Evolutionary conservation across 2,888 invertebrate genomes (phyloP), one percentile per base, ranked within the genome.

Genomic region (Callimorpha dominula): DNA sequence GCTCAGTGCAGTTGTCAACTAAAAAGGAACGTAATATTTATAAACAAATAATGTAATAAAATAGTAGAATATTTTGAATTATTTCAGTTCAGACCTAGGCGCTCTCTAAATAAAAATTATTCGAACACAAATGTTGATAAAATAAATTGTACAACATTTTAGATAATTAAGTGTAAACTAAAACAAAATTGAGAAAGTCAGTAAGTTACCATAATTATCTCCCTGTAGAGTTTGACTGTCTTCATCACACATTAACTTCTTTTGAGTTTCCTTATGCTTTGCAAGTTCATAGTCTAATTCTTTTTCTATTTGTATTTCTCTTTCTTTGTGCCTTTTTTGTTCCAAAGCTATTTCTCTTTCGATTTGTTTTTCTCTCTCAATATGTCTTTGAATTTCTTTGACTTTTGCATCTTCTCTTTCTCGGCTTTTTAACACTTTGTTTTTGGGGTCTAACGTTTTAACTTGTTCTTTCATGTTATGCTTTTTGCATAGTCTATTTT

Each of bases 181-280:
- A 31, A 31, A 31, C 31, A 2, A 31, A 31, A n/a, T n/a, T 52
- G 15, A 17, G 5, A 17, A 52, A 0, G 3, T 17, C 6, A n/a
- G 20, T 43, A 20, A 57, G 12, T 68, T 60, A 68, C 68, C 68
- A 65, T 9, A 50, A 40, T 31, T 40, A 15, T 67, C 12, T 31
- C 17, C 43, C 31, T 46, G 20, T 6, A 20, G 8, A 57, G 20
- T 60, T 64, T 74, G 66, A 7, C 15, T 65, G 17, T 68, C 68
- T 40, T 20, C 68, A 15, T 71, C 68, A 40, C 65, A 46, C 65
- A 71, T 68, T 49, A 71, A 65, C 40, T 42, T 42, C 0, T 81
- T 83, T 31, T 76, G 60, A 17, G 52, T 62, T 11, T 68, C 57
- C 14, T 62, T 54, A 68, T 74, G 68, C 40, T 64, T 68, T n/a